Evolutionary conservation across 2,888 invertebrate genomes (phyloP).

Genomic region (Pardosa pseudoannulata): DNA sequence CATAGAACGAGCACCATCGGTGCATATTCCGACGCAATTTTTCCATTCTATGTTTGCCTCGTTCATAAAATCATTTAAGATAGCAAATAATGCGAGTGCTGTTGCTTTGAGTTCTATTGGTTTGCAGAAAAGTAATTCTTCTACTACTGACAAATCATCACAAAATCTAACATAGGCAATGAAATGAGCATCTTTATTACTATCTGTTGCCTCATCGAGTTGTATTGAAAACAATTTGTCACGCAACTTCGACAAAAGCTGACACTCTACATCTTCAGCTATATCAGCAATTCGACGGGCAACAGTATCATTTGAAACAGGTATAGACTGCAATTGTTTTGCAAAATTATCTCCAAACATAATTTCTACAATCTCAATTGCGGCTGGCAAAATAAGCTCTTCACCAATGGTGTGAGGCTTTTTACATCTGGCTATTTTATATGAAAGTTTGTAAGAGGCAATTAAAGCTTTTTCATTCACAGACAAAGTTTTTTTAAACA

Average conservation of each 20-base stretch:
- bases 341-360: conserved; percentile 18
- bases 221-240: conserved; percentile 24
- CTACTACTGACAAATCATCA: conserved; percentile 30
- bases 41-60: conserved; percentile 52
- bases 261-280: conserved; percentile 46
- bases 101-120: conserved; percentile 31
- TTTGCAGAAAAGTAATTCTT: conserved; percentile 33
- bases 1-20: conserved; percentile 53
- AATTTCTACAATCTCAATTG: conserved; percentile 30
- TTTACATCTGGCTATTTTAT: conserved; percentile 61
- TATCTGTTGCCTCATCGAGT: conserved; percentile 16
- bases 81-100: conserved; percentile 28
- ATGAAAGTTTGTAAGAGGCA: conserved; percentile 41
- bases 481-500: conserved; percentile 3
- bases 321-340: conserved; percentile 21
- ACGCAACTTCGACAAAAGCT: conserved; percentile 11
- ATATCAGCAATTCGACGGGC: conserved; percentile 38
- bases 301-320: conserved; percentile 45
- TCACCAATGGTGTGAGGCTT: conserved; percentile 46
- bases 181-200: conserved; percentile 31
- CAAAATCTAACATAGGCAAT: conserved; percentile 32
- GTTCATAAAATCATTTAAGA: conserved; percentile 36
- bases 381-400: conserved; percentile 34
- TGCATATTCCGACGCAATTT: conserved; percentile 60
- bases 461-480: conserved; percentile 49